These are phyloP conservation scores for Gastracanthus pulcherrimus DNA, from an alignment of 2,888 invertebrate genomes.

Conservation along the genomic window DNA sequence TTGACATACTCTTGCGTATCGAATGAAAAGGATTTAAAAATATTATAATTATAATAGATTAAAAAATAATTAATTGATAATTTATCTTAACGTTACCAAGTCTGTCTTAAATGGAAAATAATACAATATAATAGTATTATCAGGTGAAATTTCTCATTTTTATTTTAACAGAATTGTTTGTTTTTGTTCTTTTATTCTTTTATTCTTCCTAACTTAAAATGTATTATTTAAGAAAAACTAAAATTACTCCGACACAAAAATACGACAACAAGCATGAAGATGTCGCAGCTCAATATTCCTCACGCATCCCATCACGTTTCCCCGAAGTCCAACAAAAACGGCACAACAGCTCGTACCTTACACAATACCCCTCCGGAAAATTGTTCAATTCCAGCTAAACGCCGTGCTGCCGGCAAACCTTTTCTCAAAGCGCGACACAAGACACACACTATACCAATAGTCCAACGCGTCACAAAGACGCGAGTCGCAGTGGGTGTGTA, in stretches of 20 bases:
- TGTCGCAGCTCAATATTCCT: background rate
- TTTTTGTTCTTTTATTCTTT: no score
- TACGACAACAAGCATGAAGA: background rate
- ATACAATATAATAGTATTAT: no score
- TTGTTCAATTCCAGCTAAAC: background rate
- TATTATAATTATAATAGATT: no score
- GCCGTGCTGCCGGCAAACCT: background rate
- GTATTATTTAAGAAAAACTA: background rate
- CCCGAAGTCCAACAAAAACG: background rate
- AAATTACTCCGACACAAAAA: background rate
- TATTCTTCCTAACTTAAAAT: no score
- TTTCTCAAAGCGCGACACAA: background rate
- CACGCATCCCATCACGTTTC: background rate
- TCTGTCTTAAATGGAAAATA: no score
- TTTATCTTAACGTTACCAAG: no score
- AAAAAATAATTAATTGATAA: no score
- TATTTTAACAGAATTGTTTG: no score
- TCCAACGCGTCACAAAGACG: background rate
- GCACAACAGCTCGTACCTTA: background rate
- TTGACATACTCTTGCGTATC: no score
- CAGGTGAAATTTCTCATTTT: no score
- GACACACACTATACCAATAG: background rate
- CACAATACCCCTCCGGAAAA: background rate
- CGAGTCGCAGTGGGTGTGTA: conserved; percentile 14
- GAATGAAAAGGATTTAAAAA: no score